These are phyloP conservation scores for Trachelus troglodyta DNA, from an alignment of 2,888 invertebrate species.

Conservation along the genomic window DNA sequence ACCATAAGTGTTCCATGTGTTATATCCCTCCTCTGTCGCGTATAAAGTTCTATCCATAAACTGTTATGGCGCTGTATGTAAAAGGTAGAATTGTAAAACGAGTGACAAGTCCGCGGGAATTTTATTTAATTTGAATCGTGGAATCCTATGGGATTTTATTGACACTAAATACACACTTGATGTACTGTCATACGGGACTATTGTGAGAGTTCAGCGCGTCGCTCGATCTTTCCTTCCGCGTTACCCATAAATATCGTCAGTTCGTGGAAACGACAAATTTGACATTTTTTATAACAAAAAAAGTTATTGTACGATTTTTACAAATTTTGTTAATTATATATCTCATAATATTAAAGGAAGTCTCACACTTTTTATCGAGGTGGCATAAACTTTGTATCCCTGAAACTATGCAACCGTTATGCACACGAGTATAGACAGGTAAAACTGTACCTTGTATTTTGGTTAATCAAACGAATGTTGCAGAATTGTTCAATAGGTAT, in stretches of 20 bases:
- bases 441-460: neutral
- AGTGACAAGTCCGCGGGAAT: conserved; percentile 25
- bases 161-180: conserved; percentile 30
- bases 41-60: conserved; percentile 26
- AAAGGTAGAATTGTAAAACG: conserved; percentile 27
- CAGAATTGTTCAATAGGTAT: neutral
- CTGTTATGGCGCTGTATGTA: conserved; percentile 29
- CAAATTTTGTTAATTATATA: neutral
- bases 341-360: neutral
- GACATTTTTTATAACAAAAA: neutral
- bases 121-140: conserved; percentile 27
- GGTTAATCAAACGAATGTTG: neutral
- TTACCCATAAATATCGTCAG: neutral
- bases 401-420: neutral
- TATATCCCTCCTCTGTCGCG: neutral
- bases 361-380: neutral
- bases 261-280: neutral
- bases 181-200: neutral
- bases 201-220: neutral
- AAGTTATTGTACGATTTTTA: too few relatives aligned
- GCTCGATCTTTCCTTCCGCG: neutral
- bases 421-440: neutral
- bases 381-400: neutral
- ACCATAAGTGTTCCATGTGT: conserved; percentile 7
- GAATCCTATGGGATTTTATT: conserved; percentile 36